Base-by-base conservation (phyloP, 2,113 vertebrate species). In the Oophaga pumilio region DNA sequence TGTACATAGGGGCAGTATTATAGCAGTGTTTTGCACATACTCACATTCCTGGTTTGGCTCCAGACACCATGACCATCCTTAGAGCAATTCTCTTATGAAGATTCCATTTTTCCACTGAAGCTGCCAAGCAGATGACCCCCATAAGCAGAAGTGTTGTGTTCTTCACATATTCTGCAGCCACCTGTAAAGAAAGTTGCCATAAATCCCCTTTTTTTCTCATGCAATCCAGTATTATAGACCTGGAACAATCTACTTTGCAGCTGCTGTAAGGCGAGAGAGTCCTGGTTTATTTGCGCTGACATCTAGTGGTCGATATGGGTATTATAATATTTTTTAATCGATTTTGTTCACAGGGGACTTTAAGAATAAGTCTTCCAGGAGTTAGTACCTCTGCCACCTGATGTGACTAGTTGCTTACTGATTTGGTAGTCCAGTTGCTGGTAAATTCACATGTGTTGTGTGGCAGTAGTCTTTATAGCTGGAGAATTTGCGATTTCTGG, bases 71-170 rank as follows among this genome's bases (percentile, higher is more conserved):
- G 90, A 99, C 98, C 98, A 99, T 99, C 52, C 97, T 96, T 87
- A 99, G 93, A 4, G 98, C 98, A 0, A 99, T 97, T 84, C 98
- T 94, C 85, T 97, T 99, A 92, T 99, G 98, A 15, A 99, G 94
- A 89, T 97, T 98, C 98, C 98, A 99, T 89, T 99, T 99, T 91
- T 99, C 98, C 84, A 99, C 98, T 2, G 98, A 97, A 4, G 98
- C 97, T 0, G 98, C 98, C 91, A 99, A 93, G 74, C 98, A 99
- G 91, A 99, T 99, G 89, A 99, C 98, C 0, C 98, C 98, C 93
- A 99, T 97, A 81, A 99, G 94, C 90, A 99, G 95, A 89, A 99
- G 93, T 0, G 98, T 99, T 52, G 98, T 99, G 91, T 99, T 98
- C 93, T 99, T 99, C 89, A 97, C 97, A 92, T 99, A 99, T 90